phyloP scores from a whole-genome alignment of 1,140 invertebrate genomes.

The Pristionchus pacificus region DNA sequence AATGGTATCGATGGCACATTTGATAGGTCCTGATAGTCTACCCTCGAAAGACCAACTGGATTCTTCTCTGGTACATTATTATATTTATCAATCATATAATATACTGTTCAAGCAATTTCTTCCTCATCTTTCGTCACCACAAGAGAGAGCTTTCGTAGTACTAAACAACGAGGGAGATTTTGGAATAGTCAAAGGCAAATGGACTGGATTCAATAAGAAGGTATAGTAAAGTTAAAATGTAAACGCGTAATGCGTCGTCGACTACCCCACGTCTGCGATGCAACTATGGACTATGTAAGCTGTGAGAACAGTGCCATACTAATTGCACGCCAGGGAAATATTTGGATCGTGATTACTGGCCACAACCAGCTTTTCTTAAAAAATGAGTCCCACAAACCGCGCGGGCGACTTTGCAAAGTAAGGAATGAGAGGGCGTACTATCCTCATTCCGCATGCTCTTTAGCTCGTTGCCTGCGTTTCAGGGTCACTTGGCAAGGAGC shows the following conservation, averaged over 20 bases:
- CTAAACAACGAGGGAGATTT: constrained; percentile 39
- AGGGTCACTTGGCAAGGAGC: too few species aligned
- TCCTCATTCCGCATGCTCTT: too few species aligned
- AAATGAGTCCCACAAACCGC: too few species aligned
- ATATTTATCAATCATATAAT: not conserved
- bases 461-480: too few species aligned
- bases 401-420: not conserved
- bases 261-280: too few species aligned
- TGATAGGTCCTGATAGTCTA: constrained; percentile 37
- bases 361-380: too few species aligned
- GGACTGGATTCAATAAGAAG: constrained; percentile 34
- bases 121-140: constrained; percentile 25
- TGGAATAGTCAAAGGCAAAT: constrained; percentile 35
- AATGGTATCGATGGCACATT: constrained; percentile 38
- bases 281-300: too few species aligned
- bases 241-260: too few species aligned
- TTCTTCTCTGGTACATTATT: constrained; percentile 29
- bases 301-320: too few species aligned
- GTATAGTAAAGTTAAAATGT: not conserved
- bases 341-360: too few species aligned
- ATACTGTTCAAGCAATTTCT: constrained; percentile 29
- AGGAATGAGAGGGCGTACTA: not conserved
- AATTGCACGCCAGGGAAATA: too few species aligned
- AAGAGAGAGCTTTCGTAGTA: constrained; percentile 40
- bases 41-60: constrained; percentile 39